Evolutionary conservation across 2,113 vertebrate species (phyloP), one percentile per base, ranked within the genome.

Genomic region (Planiliza haematocheilus): DNA sequence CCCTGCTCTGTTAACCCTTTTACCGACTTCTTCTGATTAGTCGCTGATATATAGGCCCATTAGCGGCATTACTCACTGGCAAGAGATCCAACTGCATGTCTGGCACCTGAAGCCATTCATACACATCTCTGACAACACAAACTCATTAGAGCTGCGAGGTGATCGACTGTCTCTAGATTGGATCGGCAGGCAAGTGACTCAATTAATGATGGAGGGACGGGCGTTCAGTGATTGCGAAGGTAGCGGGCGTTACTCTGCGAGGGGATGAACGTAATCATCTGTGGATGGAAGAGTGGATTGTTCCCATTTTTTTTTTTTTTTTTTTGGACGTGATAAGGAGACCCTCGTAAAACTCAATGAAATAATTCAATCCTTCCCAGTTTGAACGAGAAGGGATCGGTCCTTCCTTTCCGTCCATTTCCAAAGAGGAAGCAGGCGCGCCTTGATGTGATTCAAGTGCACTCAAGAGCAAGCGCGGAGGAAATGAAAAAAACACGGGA

Each of bases 1-100:
- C 61, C 52, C 65, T 49, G 87, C 89, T 91, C 87, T 88, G 83
- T 84, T 86, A 86, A 88, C 84, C 66, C 70, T 77, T 88, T 75
- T 76, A 71, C 53, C 45, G 82, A 77, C 86, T 61, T 30, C 45
- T 53, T 63, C 73, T 70, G 72, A 83, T 86, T 87, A 83, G 67
- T 51, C 41, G 64, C 57, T 93, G 89, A 92, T 88, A 51, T 79
- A 90, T 87, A 8, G 74, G 63, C 58, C 70, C 88, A 87, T 90
- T 88, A 91, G 80, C 37, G 1, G 34, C 17, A 72, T 70, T 53
- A 83, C 67, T 89, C 49, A 56, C 38, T 52, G 68, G 56, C 61
- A 36, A 7, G 48, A 66, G 30, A 79, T 73, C 63, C 67, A 34
- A 43, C 55, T 37, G 53, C 42, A 53, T 66, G 66, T 16, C 36